phyloP scores from a whole-genome alignment of 2,797 vertebrate genomes.

The Coracias cyanogaster region DNA sequence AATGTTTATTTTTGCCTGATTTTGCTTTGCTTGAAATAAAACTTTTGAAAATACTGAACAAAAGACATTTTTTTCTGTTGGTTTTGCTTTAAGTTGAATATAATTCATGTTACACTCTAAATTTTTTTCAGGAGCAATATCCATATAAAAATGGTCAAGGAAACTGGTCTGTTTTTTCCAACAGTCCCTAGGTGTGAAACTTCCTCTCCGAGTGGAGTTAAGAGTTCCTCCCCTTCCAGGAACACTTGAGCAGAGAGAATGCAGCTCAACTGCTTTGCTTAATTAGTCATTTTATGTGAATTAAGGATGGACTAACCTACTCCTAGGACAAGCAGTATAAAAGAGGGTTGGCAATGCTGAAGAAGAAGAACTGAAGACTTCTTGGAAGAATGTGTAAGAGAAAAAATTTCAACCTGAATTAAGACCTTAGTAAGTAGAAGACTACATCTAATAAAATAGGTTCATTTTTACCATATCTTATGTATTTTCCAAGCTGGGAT shows the following conservation, averaged over 20 bases:
- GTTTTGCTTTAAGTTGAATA: neutral
- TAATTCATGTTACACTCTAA: neutral
- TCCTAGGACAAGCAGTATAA: slow-evolving; percentile 23
- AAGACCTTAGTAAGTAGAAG: slow-evolving; percentile 18
- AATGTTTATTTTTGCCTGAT: neutral
- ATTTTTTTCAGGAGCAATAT: neutral
- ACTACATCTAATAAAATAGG: neutral
- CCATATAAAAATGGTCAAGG: neutral
- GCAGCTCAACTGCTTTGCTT: slow-evolving; percentile 49
- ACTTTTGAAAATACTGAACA: neutral
- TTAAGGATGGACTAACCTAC: slow-evolving; percentile 4
- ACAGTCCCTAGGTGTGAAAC: neutral
- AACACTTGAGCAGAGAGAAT: slow-evolving; percentile 43
- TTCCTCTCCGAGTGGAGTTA: neutral
- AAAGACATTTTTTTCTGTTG: neutral
- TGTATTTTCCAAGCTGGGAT: neutral
- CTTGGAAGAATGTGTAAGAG: neutral
- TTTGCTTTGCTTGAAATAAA: neutral
- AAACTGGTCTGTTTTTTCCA: neutral
- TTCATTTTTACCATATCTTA: neutral
- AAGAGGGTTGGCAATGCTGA: neutral
- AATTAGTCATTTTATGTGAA: slow-evolving; percentile 55
- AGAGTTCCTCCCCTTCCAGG: neutral
- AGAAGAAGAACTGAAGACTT: neutral
- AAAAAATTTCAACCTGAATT: neutral